These are phyloP conservation scores for Calcarius lapponicus DNA, from an alignment of 2,797 vertebrate genomes.

Conservation along the genomic window DNA sequence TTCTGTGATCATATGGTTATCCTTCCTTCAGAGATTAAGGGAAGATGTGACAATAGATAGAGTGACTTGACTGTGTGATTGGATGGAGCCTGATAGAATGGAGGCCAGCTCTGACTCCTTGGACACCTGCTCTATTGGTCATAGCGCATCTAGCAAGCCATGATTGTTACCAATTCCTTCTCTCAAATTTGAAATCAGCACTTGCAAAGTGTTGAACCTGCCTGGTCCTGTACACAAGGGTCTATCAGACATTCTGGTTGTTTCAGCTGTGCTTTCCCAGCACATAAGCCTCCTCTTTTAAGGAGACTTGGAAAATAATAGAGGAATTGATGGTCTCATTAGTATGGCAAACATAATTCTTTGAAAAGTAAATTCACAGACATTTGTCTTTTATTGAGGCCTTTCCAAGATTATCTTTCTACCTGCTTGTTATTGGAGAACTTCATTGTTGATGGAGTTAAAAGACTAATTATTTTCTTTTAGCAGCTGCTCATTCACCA, in stretches of 20 bases:
- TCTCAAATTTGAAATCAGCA: not conserved
- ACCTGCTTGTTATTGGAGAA: slow-evolving; percentile 25
- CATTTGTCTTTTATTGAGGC: not conserved
- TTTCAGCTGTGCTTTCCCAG: slow-evolving; percentile 29
- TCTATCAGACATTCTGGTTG: not conserved
- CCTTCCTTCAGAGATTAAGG: not conserved
- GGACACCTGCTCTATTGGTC: not conserved
- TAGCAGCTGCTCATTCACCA: slow-evolving; percentile 32
- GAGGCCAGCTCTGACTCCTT: not conserved
- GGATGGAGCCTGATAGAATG: not conserved
- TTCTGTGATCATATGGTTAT: not conserved
- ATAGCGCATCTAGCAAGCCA: not conserved
- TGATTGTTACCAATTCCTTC: not conserved
- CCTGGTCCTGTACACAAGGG: not conserved
- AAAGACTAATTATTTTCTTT: slow-evolving; percentile 48
- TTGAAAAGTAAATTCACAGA: slow-evolving; percentile 4
- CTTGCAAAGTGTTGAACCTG: not conserved
- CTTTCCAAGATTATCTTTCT: slow-evolving; percentile 38
- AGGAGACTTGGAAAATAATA: not conserved
- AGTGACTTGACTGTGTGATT: not conserved
- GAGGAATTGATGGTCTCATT: slow-evolving; percentile 7
- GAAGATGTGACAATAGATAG: not conserved
- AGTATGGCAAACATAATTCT: not conserved
- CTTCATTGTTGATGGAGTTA: not conserved
- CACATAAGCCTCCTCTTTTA: not conserved